Evolutionary conservation across 2,888 invertebrate species (phyloP).

Genomic region (Xestia xanthographa): DNA sequence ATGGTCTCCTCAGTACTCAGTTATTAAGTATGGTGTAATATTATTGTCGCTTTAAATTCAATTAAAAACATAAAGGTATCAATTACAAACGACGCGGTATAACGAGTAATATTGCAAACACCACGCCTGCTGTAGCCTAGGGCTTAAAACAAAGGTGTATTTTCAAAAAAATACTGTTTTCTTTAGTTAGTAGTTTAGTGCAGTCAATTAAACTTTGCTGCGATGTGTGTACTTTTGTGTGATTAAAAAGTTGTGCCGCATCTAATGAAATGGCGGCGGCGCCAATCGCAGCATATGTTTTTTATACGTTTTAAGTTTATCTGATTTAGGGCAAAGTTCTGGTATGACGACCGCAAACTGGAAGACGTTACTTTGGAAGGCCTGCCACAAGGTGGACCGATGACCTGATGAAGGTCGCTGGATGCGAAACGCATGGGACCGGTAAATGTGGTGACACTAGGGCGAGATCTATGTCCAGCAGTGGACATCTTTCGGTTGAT

Average conservation of each 20-base stretch:
- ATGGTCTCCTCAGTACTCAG: neutral
- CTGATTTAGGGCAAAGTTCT: too few relatives aligned
- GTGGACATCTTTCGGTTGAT: too few relatives aligned
- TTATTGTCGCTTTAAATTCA: conserved; percentile 43
- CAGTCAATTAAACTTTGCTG: conserved; percentile 9
- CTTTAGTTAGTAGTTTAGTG: neutral
- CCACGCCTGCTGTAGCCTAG: conserved; percentile 31
- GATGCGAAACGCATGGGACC: too few relatives aligned
- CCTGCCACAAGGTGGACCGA: too few relatives aligned
- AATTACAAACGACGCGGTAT: conserved; percentile 41
- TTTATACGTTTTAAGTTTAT: neutral
- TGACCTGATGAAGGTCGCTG: too few relatives aligned
- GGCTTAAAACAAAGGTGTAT: conserved; percentile 39
- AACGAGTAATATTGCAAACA: neutral
- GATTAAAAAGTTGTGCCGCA: neutral
- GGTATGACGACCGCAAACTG: too few relatives aligned
- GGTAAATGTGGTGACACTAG: too few relatives aligned
- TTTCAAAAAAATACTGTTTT: neutral
- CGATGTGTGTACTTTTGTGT: neutral
- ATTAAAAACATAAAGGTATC: conserved; percentile 43
- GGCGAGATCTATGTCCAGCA: too few relatives aligned
- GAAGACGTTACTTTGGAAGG: too few relatives aligned
- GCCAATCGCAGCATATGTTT: too few relatives aligned
- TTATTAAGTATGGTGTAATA: conserved; percentile 1
- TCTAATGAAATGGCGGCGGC: neutral